Percentiles rank a stretch among this genome's conserved stretches.
These are phyloP conservation scores for Enteromius paludinosus DNA, from an alignment of 2,797 vertebrate species.

Conservation along the genomic window DNA sequence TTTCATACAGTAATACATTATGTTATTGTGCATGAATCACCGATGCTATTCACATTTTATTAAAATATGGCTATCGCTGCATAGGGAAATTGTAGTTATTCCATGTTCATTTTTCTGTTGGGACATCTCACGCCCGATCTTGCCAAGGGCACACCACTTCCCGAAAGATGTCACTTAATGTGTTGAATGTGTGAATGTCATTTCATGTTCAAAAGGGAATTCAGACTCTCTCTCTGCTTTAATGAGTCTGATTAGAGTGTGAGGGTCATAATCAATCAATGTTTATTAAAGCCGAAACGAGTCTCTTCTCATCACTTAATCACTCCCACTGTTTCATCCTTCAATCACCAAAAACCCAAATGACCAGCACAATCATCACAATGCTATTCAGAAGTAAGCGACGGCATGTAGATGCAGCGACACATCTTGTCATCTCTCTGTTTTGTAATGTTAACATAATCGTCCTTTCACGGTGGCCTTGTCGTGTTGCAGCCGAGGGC, in stretches of 20 bases:
- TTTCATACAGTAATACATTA: background rate
- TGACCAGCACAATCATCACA: background rate
- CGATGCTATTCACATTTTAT: background rate
- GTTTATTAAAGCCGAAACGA: slow-evolving; percentile 41
- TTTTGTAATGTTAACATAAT: slow-evolving; percentile 34
- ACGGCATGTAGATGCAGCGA: background rate
- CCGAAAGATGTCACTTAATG: background rate
- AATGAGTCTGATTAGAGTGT: slow-evolving; percentile 42
- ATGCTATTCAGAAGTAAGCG: slow-evolving; percentile 1
- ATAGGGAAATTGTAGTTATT: background rate
- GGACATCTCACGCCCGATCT: background rate
- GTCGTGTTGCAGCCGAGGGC: background rate
- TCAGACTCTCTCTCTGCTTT: slow-evolving; percentile 7
- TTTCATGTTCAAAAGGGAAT: slow-evolving; percentile 9
- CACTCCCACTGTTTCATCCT: slow-evolving; percentile 33
- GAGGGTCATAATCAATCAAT: slow-evolving; percentile 44
- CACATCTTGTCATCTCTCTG: background rate
- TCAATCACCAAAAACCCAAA: slow-evolving; percentile 17
- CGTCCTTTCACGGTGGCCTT: background rate
- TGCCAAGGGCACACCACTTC: background rate
- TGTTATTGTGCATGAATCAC: background rate
- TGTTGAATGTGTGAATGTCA: slow-evolving; percentile 12
- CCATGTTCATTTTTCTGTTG: background rate
- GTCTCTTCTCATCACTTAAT: slow-evolving; percentile 39
- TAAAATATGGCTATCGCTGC: background rate